Conservation (phyloP, 2,888 invertebrate species). For the Aricia artaxerxes region DNA sequence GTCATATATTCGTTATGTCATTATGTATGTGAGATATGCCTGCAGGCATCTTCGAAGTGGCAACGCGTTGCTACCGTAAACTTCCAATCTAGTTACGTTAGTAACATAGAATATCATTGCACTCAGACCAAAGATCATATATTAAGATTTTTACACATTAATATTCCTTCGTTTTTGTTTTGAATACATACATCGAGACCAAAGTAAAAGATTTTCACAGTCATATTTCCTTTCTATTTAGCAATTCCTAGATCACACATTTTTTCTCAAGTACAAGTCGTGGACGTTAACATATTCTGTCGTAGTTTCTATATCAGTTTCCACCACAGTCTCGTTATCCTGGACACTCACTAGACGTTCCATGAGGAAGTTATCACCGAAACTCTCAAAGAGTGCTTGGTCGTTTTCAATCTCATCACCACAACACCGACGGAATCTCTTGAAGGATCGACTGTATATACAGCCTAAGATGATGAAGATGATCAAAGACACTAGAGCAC, state of each 20-base stretch:
- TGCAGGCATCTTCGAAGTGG: too few species aligned
- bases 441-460: slow-evolving; percentile 62
- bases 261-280: slow-evolving; percentile 11
- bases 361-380: slow-evolving; percentile 61
- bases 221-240: neutral
- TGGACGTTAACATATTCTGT: neutral
- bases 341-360: slow-evolving; percentile 59
- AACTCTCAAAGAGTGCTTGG: slow-evolving; percentile 63
- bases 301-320: neutral
- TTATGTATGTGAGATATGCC: too few species aligned
- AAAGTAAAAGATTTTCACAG: too few species aligned
- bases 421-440: slow-evolving; percentile 61
- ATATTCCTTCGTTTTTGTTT: too few species aligned
- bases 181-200: too few species aligned
- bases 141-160: too few species aligned
- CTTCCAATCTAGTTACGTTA: too few species aligned
- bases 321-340: slow-evolving; percentile 35
- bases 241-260: neutral
- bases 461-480: slow-evolving; percentile 62
- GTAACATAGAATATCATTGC: too few species aligned
- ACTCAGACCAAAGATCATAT: too few species aligned
- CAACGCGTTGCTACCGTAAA: too few species aligned
- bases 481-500: slow-evolving; percentile 60
- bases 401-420: slow-evolving; percentile 68
- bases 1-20: too few species aligned